Base-by-base conservation (phyloP, 2,888 invertebrate genomes). In the Punctoribates punctum region DNA sequence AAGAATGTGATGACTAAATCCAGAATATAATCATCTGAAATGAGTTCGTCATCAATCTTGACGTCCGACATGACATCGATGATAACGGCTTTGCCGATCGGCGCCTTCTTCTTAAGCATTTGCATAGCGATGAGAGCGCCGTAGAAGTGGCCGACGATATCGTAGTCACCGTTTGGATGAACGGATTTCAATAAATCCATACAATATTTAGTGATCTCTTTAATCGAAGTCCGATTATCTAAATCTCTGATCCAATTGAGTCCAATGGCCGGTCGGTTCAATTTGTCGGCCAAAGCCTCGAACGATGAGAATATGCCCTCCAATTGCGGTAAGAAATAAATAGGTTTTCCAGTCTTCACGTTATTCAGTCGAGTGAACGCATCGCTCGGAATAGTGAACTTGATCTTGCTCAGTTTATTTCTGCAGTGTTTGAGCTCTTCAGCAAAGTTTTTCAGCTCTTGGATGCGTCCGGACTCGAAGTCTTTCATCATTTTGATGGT, bases 101-200 rank as follows among this genome's bases (percentile, higher is more conserved):
- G 92, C 75, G 97, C 86, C 83, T 92, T 91, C 34, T 34, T 34
- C 46, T 91, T 85, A 29, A 93, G 93, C 90, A 98, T 96, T 86
- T 97, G 96, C 83, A 95, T 93, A 25, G 95, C 96, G 48, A 98
- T 91, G 81, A 91, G 90, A 62, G 94, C 93, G 78, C 99, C 98
- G 85, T 93, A 97, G 0, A 97, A 97, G 85, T 99, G 98, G 1
- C 97, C 98, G 65, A 92, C 89, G 79, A 99, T 86, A 73, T 89
- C 88, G 87, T 94, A 96, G 3, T 96, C 95, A 79, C 94, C 93
- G 77, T 86, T 85, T 9, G 90, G 88, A 85, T 94, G 94, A 73
- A 91, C 86, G 74, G 87, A 87, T 82, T 89, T 90, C 82, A 97
- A 88, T 84, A 91, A 88, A 83, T 87, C 73, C 48, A 77, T 67